These are phyloP conservation scores for Montipora sp. DNA, from an alignment of 64 coral and sea anemone species.

Conservation along the genomic window DNA sequence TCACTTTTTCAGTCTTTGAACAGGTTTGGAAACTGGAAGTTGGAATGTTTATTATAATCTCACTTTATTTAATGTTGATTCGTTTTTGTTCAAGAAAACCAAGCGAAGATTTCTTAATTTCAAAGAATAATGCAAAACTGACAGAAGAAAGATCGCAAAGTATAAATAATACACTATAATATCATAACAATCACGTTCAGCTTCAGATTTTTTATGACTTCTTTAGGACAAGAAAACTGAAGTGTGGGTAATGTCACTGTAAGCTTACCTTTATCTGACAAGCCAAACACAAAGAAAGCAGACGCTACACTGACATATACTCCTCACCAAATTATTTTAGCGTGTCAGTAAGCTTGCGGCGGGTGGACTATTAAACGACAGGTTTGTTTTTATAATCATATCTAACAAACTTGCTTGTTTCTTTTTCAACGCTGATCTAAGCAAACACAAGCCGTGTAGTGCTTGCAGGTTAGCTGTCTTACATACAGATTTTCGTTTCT, in stretches of 20 bases:
- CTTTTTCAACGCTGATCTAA: too few relatives aligned
- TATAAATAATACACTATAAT: background rate
- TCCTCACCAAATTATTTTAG: background rate
- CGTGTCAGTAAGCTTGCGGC: background rate
- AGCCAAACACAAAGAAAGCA: background rate
- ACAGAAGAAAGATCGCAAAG: background rate
- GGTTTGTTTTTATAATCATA: background rate
- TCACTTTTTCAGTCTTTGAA: too few relatives aligned
- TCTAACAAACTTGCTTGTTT: background rate
- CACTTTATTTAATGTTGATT: background rate
- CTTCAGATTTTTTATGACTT: too few relatives aligned
- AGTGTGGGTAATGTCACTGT: too few relatives aligned
- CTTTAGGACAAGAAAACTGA: too few relatives aligned
- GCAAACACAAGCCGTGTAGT: too few relatives aligned
- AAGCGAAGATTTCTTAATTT: background rate
- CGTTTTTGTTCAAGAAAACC: background rate
- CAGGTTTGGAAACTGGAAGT: too few relatives aligned
- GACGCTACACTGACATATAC: background rate
- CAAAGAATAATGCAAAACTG: background rate
- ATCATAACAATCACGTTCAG: background rate
- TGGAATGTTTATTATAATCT: too few relatives aligned
- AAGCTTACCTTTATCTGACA: background rate
- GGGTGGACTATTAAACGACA: background rate
- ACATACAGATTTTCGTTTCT: too few relatives aligned
- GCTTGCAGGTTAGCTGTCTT: too few relatives aligned